Percentiles rank a stretch among this genome's conserved stretches.
phyloP scores from a whole-genome alignment of 1,140 invertebrate genomes.

The Platorchestia sp. region DNA sequence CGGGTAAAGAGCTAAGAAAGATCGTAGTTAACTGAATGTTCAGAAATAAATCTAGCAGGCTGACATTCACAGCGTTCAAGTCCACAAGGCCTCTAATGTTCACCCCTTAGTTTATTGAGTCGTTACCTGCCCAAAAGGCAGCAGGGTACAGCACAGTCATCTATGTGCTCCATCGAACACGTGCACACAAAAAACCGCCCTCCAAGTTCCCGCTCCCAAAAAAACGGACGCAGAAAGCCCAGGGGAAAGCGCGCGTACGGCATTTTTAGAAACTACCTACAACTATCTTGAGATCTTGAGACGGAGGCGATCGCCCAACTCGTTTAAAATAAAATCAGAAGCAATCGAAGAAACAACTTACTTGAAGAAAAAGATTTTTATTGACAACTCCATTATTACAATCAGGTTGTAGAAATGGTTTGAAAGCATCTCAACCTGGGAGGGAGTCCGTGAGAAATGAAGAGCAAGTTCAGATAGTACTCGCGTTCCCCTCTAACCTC shows the following conservation, averaged over 20 bases:
- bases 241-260: background rate
- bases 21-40: background rate
- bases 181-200: background rate
- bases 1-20: background rate
- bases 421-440: too few species aligned
- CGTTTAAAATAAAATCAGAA: background rate
- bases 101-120: background rate
- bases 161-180: background rate
- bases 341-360: background rate
- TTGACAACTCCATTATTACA: too few species aligned
- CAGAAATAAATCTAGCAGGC: background rate
- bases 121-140: background rate
- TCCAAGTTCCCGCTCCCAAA: background rate
- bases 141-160: background rate
- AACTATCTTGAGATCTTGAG: background rate
- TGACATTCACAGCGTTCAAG: background rate
- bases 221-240: background rate
- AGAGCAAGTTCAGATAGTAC: too few species aligned
- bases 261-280: background rate
- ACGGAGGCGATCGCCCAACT: background rate
- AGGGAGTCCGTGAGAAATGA: too few species aligned
- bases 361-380: too few species aligned
- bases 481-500: too few species aligned
- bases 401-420: too few species aligned
- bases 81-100: background rate